phyloP scores from a whole-genome alignment of 1,140 invertebrate species.

The Phymorhynchus buccinoides region DNA sequence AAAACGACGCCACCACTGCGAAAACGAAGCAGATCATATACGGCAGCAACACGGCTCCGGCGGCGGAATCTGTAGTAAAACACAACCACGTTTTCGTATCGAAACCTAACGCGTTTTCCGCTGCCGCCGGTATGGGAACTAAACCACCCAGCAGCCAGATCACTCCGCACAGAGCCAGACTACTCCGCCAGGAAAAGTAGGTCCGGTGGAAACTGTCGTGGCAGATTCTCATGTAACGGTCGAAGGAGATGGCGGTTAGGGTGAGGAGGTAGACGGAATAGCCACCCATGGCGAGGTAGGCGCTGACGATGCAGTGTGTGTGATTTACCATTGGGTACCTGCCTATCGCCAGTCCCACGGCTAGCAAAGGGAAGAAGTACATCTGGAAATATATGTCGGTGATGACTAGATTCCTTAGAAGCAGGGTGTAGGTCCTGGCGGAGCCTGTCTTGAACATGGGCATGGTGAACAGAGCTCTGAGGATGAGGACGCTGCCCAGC shows the following conservation, averaged over 20 bases:
- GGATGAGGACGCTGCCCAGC: conserved; percentile 68
- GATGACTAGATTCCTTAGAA: conserved; percentile 70
- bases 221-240: conserved; percentile 47
- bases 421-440: conserved; percentile 66
- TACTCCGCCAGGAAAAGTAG: conserved; percentile 4
- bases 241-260: conserved; percentile 46
- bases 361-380: conserved; percentile 84
- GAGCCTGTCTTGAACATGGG: conserved; percentile 68
- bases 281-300: conserved; percentile 30
- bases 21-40: background rate
- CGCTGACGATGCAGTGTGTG: conserved; percentile 32
- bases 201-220: conserved; percentile 25
- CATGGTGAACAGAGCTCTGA: conserved; percentile 65
- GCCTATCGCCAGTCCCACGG: conserved; percentile 15
- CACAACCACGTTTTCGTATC: background rate
- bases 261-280: conserved; percentile 73
- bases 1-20: background rate
- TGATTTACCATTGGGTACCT: conserved; percentile 35
- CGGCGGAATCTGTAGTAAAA: background rate
- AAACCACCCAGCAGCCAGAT: background rate
- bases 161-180: background rate
- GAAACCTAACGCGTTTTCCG: background rate
- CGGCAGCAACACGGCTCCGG: background rate
- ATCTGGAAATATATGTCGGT: conserved; percentile 75
- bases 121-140: background rate